phyloP scores from a whole-genome alignment of 2,797 vertebrate genomes.

The Mastacembelus armatus region DNA sequence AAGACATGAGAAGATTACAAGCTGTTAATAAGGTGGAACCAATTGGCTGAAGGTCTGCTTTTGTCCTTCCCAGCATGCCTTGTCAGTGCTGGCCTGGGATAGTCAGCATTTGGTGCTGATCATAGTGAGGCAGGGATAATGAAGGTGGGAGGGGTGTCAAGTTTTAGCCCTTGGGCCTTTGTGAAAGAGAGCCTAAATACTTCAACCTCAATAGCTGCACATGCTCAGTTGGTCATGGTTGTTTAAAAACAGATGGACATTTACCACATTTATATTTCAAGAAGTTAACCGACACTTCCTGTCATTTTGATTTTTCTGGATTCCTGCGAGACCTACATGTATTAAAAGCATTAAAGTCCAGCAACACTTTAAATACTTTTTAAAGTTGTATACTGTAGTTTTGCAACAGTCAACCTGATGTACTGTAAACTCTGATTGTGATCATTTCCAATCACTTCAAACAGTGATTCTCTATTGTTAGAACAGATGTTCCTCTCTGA shows the following conservation, averaged over 20 bases:
- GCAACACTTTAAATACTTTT: background rate
- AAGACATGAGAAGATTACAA: constrained; percentile 98
- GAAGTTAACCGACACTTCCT: constrained; percentile 60
- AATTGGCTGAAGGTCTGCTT: constrained; percentile 88
- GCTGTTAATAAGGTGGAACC: constrained; percentile 99
- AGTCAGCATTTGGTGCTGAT: constrained; percentile 87
- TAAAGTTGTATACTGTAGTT: background rate
- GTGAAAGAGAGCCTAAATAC: constrained; percentile 79
- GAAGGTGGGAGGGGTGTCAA: constrained; percentile 71
- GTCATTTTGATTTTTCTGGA: background rate
- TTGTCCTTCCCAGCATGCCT: constrained; percentile 88
- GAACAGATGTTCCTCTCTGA: constrained; percentile 70
- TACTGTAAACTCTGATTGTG: background rate
- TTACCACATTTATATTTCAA: constrained; percentile 69
- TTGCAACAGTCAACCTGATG: constrained; percentile 20
- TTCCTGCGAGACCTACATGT: background rate
- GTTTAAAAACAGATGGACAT: constrained; percentile 78
- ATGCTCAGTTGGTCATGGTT: constrained; percentile 75
- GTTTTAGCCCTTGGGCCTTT: constrained; percentile 77
- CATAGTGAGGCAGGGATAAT: constrained; percentile 78
- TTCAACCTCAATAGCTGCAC: constrained; percentile 75
- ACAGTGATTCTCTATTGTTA: constrained; percentile 53
- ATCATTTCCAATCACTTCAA: constrained; percentile 27
- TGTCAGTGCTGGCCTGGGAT: constrained; percentile 92
- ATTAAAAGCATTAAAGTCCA: background rate